Conservation (phyloP, 1,140 invertebrate genomes). For the Lepeophtheirus salmonis region DNA sequence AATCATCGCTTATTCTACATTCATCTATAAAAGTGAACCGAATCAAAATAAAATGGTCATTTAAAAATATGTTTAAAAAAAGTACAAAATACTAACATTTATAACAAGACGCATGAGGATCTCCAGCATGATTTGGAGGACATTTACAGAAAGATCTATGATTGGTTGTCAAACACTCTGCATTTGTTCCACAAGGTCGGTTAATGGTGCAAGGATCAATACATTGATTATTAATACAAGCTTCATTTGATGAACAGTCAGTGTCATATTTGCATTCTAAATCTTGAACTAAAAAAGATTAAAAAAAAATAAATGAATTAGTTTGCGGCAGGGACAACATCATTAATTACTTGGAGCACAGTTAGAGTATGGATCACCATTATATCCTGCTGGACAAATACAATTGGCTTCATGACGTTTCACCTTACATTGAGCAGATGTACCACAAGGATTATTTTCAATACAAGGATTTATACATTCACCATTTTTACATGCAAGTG, state of each 20-base stretch:
- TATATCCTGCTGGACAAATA: conserved; percentile 22
- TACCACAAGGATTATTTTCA: conserved; percentile 23
- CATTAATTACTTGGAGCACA: conserved; percentile 25
- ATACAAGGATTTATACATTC: conserved; percentile 52
- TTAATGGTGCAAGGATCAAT: conserved; percentile 48
- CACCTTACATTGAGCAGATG: conserved; percentile 32
- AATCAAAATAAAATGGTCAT: conserved; percentile 26
- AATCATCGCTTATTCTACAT: conserved; percentile 46
- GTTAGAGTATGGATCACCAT: conserved; percentile 25
- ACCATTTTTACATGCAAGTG: conserved; percentile 52
- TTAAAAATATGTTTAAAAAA: not conserved
- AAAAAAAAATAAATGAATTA: conserved; percentile 29
- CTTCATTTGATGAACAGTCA: conserved; percentile 48
- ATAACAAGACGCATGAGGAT: conserved; percentile 2
- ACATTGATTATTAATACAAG: conserved; percentile 54
- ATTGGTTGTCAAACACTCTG: conserved; percentile 53
- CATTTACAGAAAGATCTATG: conserved; percentile 59
- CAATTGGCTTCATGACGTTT: conserved; percentile 38
- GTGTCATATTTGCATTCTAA: conserved; percentile 45
- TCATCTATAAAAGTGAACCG: conserved; percentile 49
- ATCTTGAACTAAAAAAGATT: conserved; percentile 28
- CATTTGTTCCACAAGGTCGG: conserved; percentile 48
- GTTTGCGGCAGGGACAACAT: conserved; percentile 40
- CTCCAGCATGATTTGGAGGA: conserved; percentile 43
- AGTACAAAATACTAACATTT: conserved; percentile 30